These are phyloP conservation scores for Lasioglossum morio DNA, from an alignment of 2,888 invertebrate species.

Conservation along the genomic window DNA sequence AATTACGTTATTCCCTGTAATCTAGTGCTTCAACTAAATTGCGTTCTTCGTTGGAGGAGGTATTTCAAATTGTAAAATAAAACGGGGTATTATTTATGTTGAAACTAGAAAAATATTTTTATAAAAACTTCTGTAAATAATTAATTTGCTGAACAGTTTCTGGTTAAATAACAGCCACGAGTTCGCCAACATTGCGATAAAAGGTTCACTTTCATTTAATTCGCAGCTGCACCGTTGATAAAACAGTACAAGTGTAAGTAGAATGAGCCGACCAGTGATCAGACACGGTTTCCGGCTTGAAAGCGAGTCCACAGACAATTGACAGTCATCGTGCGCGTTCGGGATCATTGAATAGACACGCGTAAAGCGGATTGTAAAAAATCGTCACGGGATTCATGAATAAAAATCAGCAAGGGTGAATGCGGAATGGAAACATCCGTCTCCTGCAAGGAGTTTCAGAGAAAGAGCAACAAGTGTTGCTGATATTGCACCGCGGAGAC, in stretches of 20 bases:
- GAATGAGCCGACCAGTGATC: neutral
- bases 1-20: neutral
- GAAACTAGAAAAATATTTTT: neutral
- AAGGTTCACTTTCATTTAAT: neutral
- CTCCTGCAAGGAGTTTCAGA: constrained; percentile 42
- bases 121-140: neutral
- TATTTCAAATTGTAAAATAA: neutral
- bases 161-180: neutral
- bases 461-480: constrained; percentile 70
- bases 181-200: neutral
- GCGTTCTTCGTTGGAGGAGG: neutral
- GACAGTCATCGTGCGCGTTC: neutral
- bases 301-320: neutral
- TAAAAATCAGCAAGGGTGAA: constrained; percentile 41
- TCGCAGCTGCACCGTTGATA: neutral
- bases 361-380: neutral
- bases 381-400: constrained; percentile 36
- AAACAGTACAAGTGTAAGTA: neutral
- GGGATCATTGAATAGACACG: neutral
- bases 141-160: neutral
- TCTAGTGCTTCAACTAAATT: neutral
- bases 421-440: constrained; percentile 50
- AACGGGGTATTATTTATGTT: neutral
- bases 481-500: constrained; percentile 50
- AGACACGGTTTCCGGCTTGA: neutral